Evolutionary conservation across 2,888 invertebrate genomes (phyloP), one percentile per base, ranked within the genome.

Genomic region (Conus canariensis): DNA sequence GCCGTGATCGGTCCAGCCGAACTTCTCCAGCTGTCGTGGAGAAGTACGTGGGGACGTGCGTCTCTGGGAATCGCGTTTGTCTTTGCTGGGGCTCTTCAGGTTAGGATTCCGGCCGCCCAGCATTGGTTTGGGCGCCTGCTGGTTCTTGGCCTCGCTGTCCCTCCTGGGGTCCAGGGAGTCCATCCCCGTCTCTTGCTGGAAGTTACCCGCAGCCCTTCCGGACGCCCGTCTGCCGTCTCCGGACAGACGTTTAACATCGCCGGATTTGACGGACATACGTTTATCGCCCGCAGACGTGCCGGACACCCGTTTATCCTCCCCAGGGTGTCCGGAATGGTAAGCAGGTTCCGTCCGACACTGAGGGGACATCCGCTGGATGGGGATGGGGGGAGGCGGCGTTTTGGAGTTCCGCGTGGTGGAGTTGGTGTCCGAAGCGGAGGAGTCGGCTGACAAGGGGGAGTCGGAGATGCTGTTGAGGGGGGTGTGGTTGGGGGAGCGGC

Each of bases 401-500:
- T 67, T 74, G 19, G 74, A 56, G 64, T 85, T 74, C 25, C 30
- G 85, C 16, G 25, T 74, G 64, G 30, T 59, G 67, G 82, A 64
- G 56, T 74, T 59, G 77, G 70, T 70, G 80, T 70, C 80, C 9
- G 87, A 74, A n/a, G 74, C 30, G 16, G 67, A 77, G 19, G 87
- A 74, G 30, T 87, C 82, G 30, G 92, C 91, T 80, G 93, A 90
- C 74, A 92, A 91, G 60, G 92, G 90, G 16, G 93, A 90, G 89
- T 95, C 94, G 45, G 92, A 91, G 85, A 94, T 90, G 89, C 94
- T 94, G 91, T 93, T 93, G 88, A 93, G 90, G 67, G 92, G 92
- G 16, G 92, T 92, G 87, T 91, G 91, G 77, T 90, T 92, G 0
- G 94, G 94, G 25, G 94, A 94, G 88, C 94, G 93, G 45, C 94